A percentile compares a stretch with the other conserved stretches of the same genome.
These are phyloP conservation scores for Cirrhinus mrigala DNA, from an alignment of 2,797 vertebrate species.

Conservation along the genomic window DNA sequence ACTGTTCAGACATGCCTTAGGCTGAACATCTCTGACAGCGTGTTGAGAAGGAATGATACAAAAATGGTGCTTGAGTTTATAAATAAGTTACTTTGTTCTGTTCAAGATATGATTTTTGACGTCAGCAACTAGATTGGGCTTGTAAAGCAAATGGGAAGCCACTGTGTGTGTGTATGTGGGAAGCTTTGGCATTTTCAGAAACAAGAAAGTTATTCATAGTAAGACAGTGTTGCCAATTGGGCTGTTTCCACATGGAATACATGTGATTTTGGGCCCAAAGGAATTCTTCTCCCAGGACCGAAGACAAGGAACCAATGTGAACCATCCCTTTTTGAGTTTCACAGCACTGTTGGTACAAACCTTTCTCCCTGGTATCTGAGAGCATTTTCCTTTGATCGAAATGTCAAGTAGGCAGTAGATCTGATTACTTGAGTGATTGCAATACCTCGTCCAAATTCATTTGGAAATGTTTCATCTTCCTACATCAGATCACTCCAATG, in stretches of 20 bases:
- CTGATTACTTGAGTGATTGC: conserved; percentile 36
- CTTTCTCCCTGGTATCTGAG: neutral
- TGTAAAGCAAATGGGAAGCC: conserved; percentile 48
- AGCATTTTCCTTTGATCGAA: conserved; percentile 29
- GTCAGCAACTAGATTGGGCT: conserved; percentile 46
- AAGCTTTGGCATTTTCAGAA: conserved; percentile 57
- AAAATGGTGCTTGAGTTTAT: conserved; percentile 16
- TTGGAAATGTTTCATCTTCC: conserved; percentile 29
- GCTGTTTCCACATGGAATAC: conserved; percentile 50
- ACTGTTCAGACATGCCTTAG: conserved; percentile 2
- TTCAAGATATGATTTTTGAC: conserved; percentile 52
- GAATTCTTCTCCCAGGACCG: neutral
- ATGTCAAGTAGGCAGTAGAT: conserved; percentile 9
- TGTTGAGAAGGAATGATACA: neutral
- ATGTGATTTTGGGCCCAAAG: conserved; percentile 43
- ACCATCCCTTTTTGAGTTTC: conserved; percentile 12
- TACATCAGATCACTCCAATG: neutral
- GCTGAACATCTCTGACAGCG: neutral
- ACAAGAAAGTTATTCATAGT: conserved; percentile 60
- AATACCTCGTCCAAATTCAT: neutral
- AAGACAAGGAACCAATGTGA: conserved; percentile 10
- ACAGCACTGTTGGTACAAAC: neutral
- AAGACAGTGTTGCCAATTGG: conserved; percentile 37
- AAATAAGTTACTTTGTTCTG: conserved; percentile 14
- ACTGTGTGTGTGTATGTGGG: conserved; percentile 46